Conservation (phyloP, 2,113 vertebrate species). For the Nerophis lumbriciformis region DNA sequence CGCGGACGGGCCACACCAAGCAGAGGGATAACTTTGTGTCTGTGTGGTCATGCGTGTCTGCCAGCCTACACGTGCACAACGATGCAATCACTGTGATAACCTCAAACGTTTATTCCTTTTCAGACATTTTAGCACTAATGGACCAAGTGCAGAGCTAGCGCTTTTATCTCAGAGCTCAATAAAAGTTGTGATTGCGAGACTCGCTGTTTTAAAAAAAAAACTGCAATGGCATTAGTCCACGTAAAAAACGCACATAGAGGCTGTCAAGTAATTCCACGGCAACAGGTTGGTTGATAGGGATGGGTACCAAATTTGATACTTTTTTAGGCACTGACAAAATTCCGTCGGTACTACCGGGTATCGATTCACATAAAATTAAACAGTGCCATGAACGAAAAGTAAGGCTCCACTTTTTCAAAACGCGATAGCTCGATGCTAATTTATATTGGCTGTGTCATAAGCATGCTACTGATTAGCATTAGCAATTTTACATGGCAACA, state of each 20-base stretch:
- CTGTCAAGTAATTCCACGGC: too few species aligned
- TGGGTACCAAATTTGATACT: too few species aligned
- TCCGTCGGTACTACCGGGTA: too few species aligned
- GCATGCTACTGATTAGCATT: too few species aligned
- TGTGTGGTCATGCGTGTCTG: slow-evolving; percentile 7
- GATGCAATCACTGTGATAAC: slow-evolving; percentile 22
- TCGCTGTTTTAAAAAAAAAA: not conserved
- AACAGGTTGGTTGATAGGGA: not conserved
- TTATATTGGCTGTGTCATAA: too few species aligned
- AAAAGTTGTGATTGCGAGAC: slow-evolving; percentile 3
- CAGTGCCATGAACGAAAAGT: too few species aligned
- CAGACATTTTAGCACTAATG: slow-evolving; percentile 52
- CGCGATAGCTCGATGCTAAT: too few species aligned
- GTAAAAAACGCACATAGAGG: not conserved
- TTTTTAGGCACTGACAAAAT: too few species aligned
- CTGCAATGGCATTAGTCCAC: not conserved
- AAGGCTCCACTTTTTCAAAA: too few species aligned
- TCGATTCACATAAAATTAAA: too few species aligned
- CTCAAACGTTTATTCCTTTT: slow-evolving; percentile 62
- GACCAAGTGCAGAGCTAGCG: slow-evolving; percentile 42
- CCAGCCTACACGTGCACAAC: not conserved
- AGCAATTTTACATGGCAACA: too few species aligned
- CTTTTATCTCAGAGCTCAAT: slow-evolving; percentile 60
- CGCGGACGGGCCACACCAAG: slow-evolving; percentile 41
- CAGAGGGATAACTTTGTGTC: slow-evolving; percentile 23